phyloP scores from a whole-genome alignment of 2,797 vertebrate genomes.

The Tenualosa thibaudeaui region DNA sequence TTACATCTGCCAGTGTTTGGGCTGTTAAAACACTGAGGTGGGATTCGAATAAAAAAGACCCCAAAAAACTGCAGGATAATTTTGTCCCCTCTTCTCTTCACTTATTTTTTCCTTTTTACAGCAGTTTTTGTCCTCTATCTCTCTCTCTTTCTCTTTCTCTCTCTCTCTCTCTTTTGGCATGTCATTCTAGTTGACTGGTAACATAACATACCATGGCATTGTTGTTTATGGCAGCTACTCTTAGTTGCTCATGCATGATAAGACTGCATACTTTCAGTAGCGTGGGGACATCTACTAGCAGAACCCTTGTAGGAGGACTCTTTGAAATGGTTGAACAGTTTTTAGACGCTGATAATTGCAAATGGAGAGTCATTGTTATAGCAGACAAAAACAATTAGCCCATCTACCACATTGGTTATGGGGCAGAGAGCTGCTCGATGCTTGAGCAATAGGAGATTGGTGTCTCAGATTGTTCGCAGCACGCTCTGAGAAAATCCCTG shows the following conservation, averaged over 20 bases:
- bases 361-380: background rate
- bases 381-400: background rate
- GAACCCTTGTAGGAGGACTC: background rate
- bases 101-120: background rate
- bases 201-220: background rate
- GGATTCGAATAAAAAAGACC: background rate
- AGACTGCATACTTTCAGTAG: constrained; percentile 15
- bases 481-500: constrained; percentile 53
- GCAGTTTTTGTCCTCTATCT: background rate
- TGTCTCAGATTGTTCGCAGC: constrained; percentile 3
- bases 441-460: background rate
- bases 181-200: background rate
- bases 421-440: background rate
- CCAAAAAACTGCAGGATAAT: background rate
- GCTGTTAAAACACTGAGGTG: background rate
- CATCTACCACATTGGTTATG: background rate
- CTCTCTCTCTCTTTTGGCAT: background rate
- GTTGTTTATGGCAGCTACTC: background rate
- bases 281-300: background rate
- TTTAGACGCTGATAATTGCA: constrained; percentile 6
- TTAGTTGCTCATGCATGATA: background rate
- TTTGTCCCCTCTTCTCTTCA: background rate
- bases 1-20: background rate
- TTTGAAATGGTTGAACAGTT: constrained; percentile 2
- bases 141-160: constrained; percentile 1